Evolutionary conservation across 2,113 vertebrate genomes (phyloP).

Genomic region (Tragelaphus scriptus): DNA sequence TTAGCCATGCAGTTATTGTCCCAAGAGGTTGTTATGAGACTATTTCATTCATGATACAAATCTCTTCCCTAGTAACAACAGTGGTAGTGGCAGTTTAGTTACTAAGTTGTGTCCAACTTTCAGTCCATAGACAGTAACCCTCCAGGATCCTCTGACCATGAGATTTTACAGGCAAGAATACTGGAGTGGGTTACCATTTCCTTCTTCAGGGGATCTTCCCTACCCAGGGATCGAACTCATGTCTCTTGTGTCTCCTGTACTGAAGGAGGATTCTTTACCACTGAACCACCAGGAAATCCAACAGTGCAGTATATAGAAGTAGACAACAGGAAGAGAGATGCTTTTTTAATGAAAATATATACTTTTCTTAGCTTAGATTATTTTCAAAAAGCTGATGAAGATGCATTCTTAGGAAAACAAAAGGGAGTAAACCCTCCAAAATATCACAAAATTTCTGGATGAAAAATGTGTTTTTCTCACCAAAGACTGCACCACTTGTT

Average conservation of each 20-base stretch:
- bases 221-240: neutral
- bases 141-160: neutral
- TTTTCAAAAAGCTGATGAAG: neutral
- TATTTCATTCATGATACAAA: neutral
- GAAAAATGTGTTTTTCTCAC: neutral
- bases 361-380: neutral
- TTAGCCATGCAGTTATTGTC: neutral
- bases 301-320: neutral
- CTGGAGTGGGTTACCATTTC: neutral
- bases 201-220: neutral
- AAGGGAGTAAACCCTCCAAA: neutral
- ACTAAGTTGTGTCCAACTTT: neutral
- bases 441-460: neutral
- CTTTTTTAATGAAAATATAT: neutral
- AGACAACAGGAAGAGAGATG: neutral
- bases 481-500: neutral
- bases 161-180: neutral
- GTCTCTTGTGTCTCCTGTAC: neutral
- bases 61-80: neutral
- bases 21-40: neutral
- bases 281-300: neutral
- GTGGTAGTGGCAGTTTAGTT: neutral
- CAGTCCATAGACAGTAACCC: neutral
- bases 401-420: neutral
- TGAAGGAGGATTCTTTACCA: rapidly evolving